Conservation (phyloP, 2,797 vertebrate genomes). For the Amblyraja radiata region DNA sequence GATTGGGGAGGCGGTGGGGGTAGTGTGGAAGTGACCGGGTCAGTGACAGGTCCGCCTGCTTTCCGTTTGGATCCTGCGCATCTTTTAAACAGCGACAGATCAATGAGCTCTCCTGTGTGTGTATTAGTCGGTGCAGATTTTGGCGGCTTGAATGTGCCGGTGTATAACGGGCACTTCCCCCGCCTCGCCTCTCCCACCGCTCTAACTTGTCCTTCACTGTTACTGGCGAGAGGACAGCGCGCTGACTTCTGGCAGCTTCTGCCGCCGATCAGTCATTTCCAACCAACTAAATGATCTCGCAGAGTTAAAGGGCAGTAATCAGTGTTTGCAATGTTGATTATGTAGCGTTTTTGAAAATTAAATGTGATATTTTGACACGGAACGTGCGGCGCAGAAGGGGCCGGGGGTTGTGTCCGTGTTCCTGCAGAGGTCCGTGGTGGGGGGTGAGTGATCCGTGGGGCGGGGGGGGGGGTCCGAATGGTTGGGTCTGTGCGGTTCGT, state of each 20-base stretch:
- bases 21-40: slow-evolving; percentile 39
- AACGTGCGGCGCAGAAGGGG: neutral
- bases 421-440: no score
- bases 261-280: neutral
- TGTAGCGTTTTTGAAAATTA: neutral
- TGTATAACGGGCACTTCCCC: neutral
- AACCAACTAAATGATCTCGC: neutral
- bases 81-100: slow-evolving; percentile 17
- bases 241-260: neutral
- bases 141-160: neutral
- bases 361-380: neutral
- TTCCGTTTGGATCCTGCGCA: neutral
- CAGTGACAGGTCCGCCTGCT: no score
- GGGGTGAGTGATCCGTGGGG: no score
- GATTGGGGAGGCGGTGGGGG: slow-evolving; percentile 34
- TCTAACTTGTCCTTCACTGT: neutral
- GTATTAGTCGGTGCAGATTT: neutral
- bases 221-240: neutral
- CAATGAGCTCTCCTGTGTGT: neutral
- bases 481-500: neutral
- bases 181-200: neutral
- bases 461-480: no score
- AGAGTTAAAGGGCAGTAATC: neutral
- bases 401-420: neutral
- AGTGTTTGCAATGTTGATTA: neutral